These are phyloP conservation scores for Scaptomyza flava DNA, from an alignment of 2,888 invertebrate genomes.

Conservation along the genomic window DNA sequence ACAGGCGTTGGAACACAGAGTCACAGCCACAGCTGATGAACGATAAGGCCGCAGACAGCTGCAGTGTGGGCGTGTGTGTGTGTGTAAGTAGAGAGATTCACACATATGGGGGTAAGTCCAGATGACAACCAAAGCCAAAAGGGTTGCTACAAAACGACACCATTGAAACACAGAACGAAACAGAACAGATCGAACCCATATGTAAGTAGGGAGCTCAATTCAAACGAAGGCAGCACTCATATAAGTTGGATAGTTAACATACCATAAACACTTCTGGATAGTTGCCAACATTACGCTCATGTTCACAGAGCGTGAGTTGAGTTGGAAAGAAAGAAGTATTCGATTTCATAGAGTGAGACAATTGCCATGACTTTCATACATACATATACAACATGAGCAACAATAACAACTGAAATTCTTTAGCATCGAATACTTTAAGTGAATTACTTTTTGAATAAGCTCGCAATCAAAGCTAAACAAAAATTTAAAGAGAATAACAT, in stretches of 20 bases:
- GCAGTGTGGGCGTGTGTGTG: conserved; percentile 44
- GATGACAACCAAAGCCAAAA: conserved; percentile 59
- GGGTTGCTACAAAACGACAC: conserved; percentile 45
- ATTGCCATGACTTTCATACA: neutral
- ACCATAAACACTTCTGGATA: conserved; percentile 40
- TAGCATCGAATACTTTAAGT: neutral
- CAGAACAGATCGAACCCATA: conserved; percentile 1
- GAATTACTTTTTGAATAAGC: no score
- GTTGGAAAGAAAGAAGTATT: no score
- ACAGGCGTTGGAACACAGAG: conserved; percentile 27
- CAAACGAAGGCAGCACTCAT: no score
- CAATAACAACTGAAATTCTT: neutral
- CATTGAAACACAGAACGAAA: conserved; percentile 9
- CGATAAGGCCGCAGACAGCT: conserved; percentile 74
- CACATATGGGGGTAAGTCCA: conserved; percentile 46
- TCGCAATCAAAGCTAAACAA: no score
- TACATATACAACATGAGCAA: neutral
- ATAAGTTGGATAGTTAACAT: conserved; percentile 55
- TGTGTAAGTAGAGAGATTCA: conserved; percentile 35
- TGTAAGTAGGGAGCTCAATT: no score
- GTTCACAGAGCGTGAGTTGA: neutral
- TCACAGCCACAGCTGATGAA: conserved; percentile 67
- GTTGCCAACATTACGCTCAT: conserved; percentile 21
- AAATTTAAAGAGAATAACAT: no score
- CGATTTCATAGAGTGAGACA: neutral